Conservation (phyloP, 1,140 invertebrate genomes). For the Atta colombica region DNA sequence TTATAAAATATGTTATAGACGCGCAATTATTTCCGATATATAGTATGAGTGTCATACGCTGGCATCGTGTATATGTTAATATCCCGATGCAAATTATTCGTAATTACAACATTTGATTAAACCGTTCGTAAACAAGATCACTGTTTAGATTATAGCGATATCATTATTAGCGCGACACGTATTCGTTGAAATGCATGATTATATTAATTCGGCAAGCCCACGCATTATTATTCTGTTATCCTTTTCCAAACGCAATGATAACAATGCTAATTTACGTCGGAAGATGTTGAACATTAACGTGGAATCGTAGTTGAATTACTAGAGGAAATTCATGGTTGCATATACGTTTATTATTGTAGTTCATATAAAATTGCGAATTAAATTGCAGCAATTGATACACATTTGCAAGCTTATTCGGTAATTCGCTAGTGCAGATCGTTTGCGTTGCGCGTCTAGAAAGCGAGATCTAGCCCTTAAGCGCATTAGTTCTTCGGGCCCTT, state of each 20-base stretch:
- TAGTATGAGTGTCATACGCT: not conserved
- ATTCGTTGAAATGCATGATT: slow-evolving; percentile 47
- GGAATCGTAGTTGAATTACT: not conserved
- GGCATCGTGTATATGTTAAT: slow-evolving; percentile 20
- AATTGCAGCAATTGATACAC: not conserved
- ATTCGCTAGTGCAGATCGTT: slow-evolving; percentile 31
- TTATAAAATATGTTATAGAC: not conserved
- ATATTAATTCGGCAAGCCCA: slow-evolving; percentile 30
- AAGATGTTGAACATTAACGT: slow-evolving; percentile 18
- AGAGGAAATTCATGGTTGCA: not conserved
- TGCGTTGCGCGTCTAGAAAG: slow-evolving; percentile 15
- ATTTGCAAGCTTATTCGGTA: slow-evolving; percentile 40
- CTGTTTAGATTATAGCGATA: slow-evolving; percentile 50
- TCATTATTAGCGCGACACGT: slow-evolving; percentile 46
- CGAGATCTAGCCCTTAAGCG: slow-evolving; percentile 16
- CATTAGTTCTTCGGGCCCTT: slow-evolving; percentile 51
- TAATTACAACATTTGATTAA: slow-evolving; percentile 61
- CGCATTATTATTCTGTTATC: slow-evolving; percentile 15
- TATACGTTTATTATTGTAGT: not conserved
- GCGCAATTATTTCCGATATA: slow-evolving; percentile 8
- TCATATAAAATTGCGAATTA: not conserved
- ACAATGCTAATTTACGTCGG: slow-evolving; percentile 1
- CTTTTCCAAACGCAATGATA: slow-evolving; percentile 12
- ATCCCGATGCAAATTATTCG: slow-evolving; percentile 45
- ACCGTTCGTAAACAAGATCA: slow-evolving; percentile 52